A percentile compares a stretch with the other conserved stretches of the same genome.
phyloP scores from a whole-genome alignment of 1,140 invertebrate species.

The Drosophila auraria region DNA sequence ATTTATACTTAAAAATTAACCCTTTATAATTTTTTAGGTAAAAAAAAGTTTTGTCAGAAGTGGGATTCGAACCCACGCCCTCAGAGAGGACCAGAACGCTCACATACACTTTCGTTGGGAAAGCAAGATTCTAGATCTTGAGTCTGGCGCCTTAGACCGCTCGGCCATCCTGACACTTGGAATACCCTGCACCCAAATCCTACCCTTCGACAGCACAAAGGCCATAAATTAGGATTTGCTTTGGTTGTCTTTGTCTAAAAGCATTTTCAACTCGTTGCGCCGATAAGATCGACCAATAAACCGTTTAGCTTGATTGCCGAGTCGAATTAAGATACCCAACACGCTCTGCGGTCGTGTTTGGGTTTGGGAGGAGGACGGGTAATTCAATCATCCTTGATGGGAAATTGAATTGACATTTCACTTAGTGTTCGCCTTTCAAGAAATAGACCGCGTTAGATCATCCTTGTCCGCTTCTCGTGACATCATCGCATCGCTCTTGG shows the following conservation, averaged over 20 bases:
- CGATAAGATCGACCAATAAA: slow-evolving; percentile 56
- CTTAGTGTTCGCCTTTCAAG: slow-evolving; percentile 21
- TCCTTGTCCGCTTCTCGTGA: slow-evolving; percentile 60
- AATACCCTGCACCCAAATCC: neutral
- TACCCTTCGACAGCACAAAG: neutral
- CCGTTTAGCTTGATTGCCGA: slow-evolving; percentile 56
- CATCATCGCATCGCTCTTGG: slow-evolving; percentile 55
- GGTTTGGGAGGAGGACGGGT: slow-evolving; percentile 19
- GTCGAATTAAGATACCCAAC: slow-evolving; percentile 44
- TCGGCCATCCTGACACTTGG: slow-evolving; percentile 88
- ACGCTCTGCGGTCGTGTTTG: slow-evolving; percentile 3
- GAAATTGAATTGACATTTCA: slow-evolving; percentile 60
- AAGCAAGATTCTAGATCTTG: slow-evolving; percentile 85
- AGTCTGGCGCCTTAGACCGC: slow-evolving; percentile 91
- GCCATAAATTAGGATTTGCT: slow-evolving; percentile 24
- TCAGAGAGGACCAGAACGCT: slow-evolving; percentile 93
- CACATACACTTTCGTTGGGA: slow-evolving; percentile 57
- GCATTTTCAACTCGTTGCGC: slow-evolving; percentile 38
- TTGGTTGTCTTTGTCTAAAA: slow-evolving; percentile 29
- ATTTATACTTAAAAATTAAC: too few relatives aligned
- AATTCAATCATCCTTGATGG: slow-evolving; percentile 58
- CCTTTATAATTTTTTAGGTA: neutral
- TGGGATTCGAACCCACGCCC: slow-evolving; percentile 95
- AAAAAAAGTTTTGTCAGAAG: slow-evolving; percentile 91
- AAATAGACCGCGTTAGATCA: slow-evolving; percentile 67